Conservation (phyloP, 1,140 invertebrate species). For the Aricia agestis region DNA sequence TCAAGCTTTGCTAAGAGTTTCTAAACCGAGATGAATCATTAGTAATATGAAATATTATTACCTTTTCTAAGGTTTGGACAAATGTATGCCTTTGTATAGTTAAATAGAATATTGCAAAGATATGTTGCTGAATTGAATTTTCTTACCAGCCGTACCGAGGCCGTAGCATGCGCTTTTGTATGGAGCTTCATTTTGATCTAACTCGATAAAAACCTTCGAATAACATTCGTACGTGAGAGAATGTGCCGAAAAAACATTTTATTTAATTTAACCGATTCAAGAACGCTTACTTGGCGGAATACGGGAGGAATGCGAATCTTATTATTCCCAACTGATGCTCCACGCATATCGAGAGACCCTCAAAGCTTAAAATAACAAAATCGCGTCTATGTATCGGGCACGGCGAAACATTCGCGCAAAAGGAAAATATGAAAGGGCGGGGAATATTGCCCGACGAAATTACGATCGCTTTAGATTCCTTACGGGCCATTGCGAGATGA, state of each 20-base stretch:
- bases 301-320: conserved; percentile 8
- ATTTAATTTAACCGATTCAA: conserved; percentile 16
- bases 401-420: conserved; percentile 62
- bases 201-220: neutral
- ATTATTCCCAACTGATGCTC: conserved; percentile 47
- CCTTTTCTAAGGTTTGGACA: too few relatives aligned
- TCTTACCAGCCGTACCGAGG: too few relatives aligned
- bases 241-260: neutral
- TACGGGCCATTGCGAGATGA: conserved; percentile 67
- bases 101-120: too few relatives aligned
- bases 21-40: too few relatives aligned
- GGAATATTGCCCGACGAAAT: conserved; percentile 71
- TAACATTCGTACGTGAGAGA: neutral
- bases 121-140: too few relatives aligned
- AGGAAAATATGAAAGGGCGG: conserved; percentile 70
- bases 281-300: conserved; percentile 18
- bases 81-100: too few relatives aligned
- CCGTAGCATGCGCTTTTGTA: neutral
- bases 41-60: too few relatives aligned
- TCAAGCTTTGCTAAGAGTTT: too few relatives aligned
- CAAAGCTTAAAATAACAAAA: conserved; percentile 64
- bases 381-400: conserved; percentile 58
- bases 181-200: neutral
- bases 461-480: conserved; percentile 72
- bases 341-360: conserved; percentile 52